Conservation (phyloP, 2,797 vertebrate genomes). For the Cyclopterus lumpus region DNA sequence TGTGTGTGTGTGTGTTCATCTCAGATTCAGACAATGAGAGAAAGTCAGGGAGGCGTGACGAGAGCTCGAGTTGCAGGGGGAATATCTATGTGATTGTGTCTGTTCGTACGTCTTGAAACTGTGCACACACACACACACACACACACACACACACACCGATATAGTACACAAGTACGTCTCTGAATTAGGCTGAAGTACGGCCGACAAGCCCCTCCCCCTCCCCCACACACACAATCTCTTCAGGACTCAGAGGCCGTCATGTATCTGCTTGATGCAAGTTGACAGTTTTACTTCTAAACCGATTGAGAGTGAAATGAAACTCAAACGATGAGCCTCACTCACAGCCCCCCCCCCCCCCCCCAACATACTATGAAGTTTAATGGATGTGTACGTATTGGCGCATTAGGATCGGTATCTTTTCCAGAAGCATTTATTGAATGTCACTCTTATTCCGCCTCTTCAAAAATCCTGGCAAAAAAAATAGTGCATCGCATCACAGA, state of each 20-base stretch:
- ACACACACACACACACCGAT: neutral
- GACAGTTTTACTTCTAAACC: conserved; percentile 62
- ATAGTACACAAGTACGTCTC: conserved; percentile 34
- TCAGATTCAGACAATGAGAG: conserved; percentile 76
- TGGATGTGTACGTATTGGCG: conserved; percentile 16
- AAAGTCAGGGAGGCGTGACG: conserved; percentile 78
- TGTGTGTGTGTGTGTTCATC: conserved; percentile 60
- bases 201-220: conserved; percentile 10
- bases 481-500: conserved; percentile 21
- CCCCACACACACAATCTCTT: conserved; percentile 1
- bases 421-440: conserved; percentile 23
- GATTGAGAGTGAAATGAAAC: conserved; percentile 52
- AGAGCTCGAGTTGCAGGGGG: conserved; percentile 72
- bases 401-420: conserved; percentile 23
- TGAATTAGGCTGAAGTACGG: conserved; percentile 45
- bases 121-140: neutral
- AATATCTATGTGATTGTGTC: conserved; percentile 76
- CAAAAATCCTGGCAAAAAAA: conserved; percentile 4
- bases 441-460: conserved; percentile 32
- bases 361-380: conserved; percentile 23
- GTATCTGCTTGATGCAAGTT: conserved; percentile 54
- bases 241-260: conserved; percentile 33
- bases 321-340: neutral
- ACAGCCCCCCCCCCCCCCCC: too few relatives aligned
- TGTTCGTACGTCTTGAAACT: conserved; percentile 61